phyloP scores from a whole-genome alignment of 2,888 invertebrate species.

The Ashinkailepas kermadecensis region DNA sequence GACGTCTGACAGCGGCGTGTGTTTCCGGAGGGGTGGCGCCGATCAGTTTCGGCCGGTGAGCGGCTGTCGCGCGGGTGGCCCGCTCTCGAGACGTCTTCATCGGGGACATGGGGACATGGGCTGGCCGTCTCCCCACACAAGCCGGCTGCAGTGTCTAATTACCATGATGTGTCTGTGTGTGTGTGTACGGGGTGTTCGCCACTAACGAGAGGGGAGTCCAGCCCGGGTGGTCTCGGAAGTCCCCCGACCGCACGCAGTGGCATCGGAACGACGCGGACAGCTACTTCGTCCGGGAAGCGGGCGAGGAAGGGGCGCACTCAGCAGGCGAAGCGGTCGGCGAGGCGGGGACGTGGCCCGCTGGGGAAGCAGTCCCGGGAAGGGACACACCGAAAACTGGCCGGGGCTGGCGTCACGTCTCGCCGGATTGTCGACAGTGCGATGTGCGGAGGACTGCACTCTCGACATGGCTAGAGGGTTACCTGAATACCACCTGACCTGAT shows the following conservation, averaged over 20 bases:
- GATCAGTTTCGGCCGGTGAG: neutral
- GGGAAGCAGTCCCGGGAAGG: too few species aligned
- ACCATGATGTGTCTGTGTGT: neutral
- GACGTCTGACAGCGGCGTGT: neutral
- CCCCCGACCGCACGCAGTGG: neutral
- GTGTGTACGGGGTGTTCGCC: neutral
- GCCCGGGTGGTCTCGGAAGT: neutral
- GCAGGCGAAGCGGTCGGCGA: too few species aligned
- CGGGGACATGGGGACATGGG: neutral
- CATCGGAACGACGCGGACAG: too few species aligned
- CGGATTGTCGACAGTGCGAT: too few species aligned
- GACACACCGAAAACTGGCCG: too few species aligned
- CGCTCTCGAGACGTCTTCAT: neutral
- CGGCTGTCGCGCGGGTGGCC: neutral
- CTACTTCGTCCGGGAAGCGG: too few species aligned
- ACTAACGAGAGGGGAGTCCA: neutral
- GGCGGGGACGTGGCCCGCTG: too few species aligned
- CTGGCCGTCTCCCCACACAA: neutral
- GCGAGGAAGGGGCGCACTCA: too few species aligned
- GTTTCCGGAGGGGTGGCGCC: neutral
- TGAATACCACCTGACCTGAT: too few species aligned
- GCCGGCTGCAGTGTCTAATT: neutral
- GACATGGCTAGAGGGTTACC: too few species aligned
- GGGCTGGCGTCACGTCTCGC: too few species aligned
- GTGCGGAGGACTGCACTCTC: too few species aligned